A percentile compares a stretch with the other conserved stretches of the same genome.
Conservation (phyloP, 2,113 vertebrate genomes). For the Xiphophorus couchianus region DNA sequence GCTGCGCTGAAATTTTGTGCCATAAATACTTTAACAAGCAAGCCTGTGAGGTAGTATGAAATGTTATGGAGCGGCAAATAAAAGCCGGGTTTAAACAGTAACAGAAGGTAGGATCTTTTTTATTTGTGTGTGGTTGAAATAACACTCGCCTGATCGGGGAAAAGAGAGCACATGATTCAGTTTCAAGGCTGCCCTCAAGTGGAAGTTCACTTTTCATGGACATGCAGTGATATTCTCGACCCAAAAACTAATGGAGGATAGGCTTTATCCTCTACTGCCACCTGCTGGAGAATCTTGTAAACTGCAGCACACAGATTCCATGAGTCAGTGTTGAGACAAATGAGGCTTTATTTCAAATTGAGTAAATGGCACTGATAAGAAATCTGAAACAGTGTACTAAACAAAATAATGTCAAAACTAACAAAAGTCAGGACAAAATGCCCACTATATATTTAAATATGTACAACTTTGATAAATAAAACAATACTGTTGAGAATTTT, state of each 20-base stretch:
- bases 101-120: not conserved
- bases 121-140: not conserved
- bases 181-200: slow-evolving; percentile 28
- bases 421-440: slow-evolving; percentile 85
- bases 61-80: slow-evolving; percentile 42
- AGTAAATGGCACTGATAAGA: slow-evolving; percentile 77
- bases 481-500: slow-evolving; percentile 84
- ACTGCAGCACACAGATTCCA: not conserved
- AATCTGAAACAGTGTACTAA: slow-evolving; percentile 66
- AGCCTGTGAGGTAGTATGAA: slow-evolving; percentile 37
- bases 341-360: slow-evolving; percentile 72
- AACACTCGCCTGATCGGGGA: not conserved
- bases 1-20: slow-evolving; percentile 34
- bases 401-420: slow-evolving; percentile 70
- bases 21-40: slow-evolving; percentile 58
- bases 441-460: slow-evolving; percentile 90
- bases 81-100: slow-evolving; percentile 26
- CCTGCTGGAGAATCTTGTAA: slow-evolving; percentile 38
- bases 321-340: slow-evolving; percentile 27
- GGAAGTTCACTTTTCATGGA: slow-evolving; percentile 19
- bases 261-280: slow-evolving; percentile 46
- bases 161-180: not conserved
- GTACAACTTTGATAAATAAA: slow-evolving; percentile 97
- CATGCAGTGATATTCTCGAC: not conserved
- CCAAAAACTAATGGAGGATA: not conserved